Conservation (phyloP, 1,140 invertebrate species). For the Listronotus oregonensis region DNA sequence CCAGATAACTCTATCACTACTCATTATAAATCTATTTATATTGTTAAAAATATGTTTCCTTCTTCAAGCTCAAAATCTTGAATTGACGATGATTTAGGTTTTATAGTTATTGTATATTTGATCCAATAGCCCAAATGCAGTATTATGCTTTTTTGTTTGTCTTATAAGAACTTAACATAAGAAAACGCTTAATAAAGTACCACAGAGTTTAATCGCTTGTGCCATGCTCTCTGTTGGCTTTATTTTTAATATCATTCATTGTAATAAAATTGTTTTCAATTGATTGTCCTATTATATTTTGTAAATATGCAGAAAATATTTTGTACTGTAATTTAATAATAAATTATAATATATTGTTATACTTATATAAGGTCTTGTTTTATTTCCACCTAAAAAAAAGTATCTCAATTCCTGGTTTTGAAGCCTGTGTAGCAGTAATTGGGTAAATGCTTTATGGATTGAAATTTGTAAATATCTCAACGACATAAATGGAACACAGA, state of each 20-base stretch:
- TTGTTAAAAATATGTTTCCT: slow-evolving; percentile 24
- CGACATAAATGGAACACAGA: no score
- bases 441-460: no score
- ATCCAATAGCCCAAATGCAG: not conserved
- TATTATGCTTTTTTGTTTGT: slow-evolving; percentile 23
- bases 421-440: not conserved
- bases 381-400: not conserved
- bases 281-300: slow-evolving; percentile 7
- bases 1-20: no score
- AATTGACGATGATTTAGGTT: slow-evolving; percentile 45
- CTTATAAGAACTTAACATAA: no score
- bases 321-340: slow-evolving; percentile 27
- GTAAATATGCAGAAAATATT: slow-evolving; percentile 22
- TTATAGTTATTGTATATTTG: not conserved
- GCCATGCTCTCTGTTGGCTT: no score
- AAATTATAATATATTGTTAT: slow-evolving; percentile 23
- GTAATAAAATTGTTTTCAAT: not conserved
- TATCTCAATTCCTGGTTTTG: slow-evolving; percentile 10
- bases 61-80: slow-evolving; percentile 42
- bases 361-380: not conserved
- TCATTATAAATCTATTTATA: no score
- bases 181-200: no score
- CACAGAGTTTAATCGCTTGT: no score
- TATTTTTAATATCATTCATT: no score
- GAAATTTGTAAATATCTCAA: no score